Evolutionary conservation across 2,888 invertebrate genomes (phyloP).

Genomic region (Euplexia lucipara): DNA sequence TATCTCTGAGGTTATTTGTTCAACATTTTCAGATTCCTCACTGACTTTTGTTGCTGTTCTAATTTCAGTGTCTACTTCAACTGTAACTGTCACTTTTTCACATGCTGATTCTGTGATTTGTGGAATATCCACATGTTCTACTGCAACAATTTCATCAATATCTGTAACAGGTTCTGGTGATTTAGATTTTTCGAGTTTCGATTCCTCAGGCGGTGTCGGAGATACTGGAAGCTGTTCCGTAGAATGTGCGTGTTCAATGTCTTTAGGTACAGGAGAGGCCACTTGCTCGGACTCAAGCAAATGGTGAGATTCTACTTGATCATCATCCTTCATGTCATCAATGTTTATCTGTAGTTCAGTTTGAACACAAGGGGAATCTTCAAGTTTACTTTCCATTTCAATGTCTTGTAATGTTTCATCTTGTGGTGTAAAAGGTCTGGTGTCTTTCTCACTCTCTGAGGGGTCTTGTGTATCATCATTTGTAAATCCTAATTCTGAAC

Average conservation of each 20-base stretch:
- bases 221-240: conserved; percentile 59
- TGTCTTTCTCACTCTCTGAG: conserved; percentile 82
- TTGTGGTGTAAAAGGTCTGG: conserved; percentile 77
- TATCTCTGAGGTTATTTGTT: conserved; percentile 42
- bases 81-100: conserved; percentile 15
- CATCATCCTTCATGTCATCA: conserved; percentile 50
- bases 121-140: conserved; percentile 34
- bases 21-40: conserved; percentile 49
- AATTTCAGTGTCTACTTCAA: conserved; percentile 22
- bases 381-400: conserved; percentile 80
- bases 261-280: conserved; percentile 54
- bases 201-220: conserved; percentile 56
- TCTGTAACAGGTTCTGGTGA: conserved; percentile 54
- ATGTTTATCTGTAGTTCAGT: conserved; percentile 54
- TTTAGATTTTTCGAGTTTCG: conserved; percentile 59
- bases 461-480: conserved; percentile 83
- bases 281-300: conserved; percentile 55
- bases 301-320: conserved; percentile 51
- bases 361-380: conserved; percentile 75
- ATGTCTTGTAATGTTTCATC: conserved; percentile 83
- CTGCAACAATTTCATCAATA: conserved; percentile 49
- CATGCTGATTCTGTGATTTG: conserved; percentile 7
- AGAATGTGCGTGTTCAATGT: conserved; percentile 56
- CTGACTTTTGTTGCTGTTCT: conserved; percentile 13
- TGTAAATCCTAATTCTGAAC: conserved; percentile 85